Conservation (phyloP, 2,888 invertebrate species). For the Isotomurus palustris region DNA sequence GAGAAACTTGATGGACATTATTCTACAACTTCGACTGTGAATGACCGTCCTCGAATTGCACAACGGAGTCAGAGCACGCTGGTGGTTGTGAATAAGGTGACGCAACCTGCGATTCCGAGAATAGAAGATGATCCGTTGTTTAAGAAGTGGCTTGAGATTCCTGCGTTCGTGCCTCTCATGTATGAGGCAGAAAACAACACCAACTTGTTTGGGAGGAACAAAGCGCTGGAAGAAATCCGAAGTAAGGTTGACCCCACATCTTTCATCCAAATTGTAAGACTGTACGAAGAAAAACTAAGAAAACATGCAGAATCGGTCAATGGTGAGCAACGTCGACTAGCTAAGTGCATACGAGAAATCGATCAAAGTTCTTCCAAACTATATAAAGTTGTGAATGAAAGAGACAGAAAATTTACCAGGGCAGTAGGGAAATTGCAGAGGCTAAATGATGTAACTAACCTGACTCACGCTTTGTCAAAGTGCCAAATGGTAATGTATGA, state of each 20-base stretch:
- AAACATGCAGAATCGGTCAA: constrained; percentile 19
- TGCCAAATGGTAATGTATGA: constrained; percentile 77
- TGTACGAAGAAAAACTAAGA: constrained; percentile 30
- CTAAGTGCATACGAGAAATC: constrained; percentile 48
- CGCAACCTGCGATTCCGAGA: background rate
- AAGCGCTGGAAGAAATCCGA: constrained; percentile 21
- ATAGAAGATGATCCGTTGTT: constrained; percentile 26
- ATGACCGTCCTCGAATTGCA: too few relatives aligned
- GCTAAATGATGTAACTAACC: constrained; percentile 72
- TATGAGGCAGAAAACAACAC: constrained; percentile 29
- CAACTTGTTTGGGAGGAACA: constrained; percentile 23
- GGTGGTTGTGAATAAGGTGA: constrained; percentile 26
- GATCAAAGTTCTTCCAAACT: constrained; percentile 68
- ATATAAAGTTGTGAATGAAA: constrained; percentile 66
- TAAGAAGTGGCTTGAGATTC: constrained; percentile 31
- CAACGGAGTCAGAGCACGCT: constrained; percentile 29
- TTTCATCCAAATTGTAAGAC: constrained; percentile 25
- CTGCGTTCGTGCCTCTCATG: constrained; percentile 32
- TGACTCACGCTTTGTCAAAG: constrained; percentile 72
- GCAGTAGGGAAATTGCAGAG: constrained; percentile 79
- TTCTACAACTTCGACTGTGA: too few relatives aligned
- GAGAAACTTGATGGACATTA: too few relatives aligned
- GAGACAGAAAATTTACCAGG: constrained; percentile 75
- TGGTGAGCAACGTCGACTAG: constrained; percentile 23
- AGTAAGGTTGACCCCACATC: constrained; percentile 22